Conservation (phyloP, 53 echinoderm and acorn worm genomes). For the Actinopyga echinites region DNA sequence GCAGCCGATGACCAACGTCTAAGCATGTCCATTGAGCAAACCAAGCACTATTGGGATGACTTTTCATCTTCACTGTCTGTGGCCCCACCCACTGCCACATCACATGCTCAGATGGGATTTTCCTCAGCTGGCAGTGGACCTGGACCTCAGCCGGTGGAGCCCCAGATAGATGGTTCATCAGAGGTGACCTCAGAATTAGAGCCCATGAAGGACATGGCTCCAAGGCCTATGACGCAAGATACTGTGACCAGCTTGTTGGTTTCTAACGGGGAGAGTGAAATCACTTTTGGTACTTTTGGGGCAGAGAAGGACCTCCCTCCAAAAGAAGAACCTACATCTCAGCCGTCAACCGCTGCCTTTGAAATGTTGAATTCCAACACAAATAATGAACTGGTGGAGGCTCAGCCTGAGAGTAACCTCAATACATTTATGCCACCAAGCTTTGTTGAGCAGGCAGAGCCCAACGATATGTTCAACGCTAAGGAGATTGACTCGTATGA, state of each 20-base stretch:
- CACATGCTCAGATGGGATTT: slow-evolving; percentile 17
- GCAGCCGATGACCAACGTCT: slow-evolving; percentile 81
- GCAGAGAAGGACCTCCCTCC: slow-evolving; percentile 20
- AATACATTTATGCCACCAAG: not conserved
- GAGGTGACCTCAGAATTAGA: slow-evolving; percentile 12
- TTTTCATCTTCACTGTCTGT: slow-evolving; percentile 52
- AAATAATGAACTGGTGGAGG: slow-evolving; percentile 15
- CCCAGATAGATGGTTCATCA: not conserved
- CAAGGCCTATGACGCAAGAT: slow-evolving; percentile 20
- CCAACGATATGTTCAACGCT: slow-evolving; percentile 5
- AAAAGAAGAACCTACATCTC: not conserved
- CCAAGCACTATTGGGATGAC: slow-evolving; percentile 84
- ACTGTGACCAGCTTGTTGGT: slow-evolving; percentile 34
- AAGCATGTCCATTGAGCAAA: slow-evolving; percentile 74
- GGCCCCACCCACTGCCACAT: not conserved
- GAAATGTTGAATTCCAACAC: slow-evolving; percentile 14
- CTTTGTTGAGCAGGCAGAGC: not conserved
- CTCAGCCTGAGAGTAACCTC: slow-evolving; percentile 6
- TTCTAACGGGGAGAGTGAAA: slow-evolving; percentile 44
- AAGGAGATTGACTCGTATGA: slow-evolving; percentile 31
- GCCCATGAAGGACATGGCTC: slow-evolving; percentile 1
- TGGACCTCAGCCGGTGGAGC: not conserved
- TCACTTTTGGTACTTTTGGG: slow-evolving; percentile 73
- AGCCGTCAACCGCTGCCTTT: not conserved
- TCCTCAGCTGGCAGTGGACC: not conserved